Evolutionary conservation across 2,888 invertebrate genomes (phyloP).

Genomic region (Nineta flava): DNA sequence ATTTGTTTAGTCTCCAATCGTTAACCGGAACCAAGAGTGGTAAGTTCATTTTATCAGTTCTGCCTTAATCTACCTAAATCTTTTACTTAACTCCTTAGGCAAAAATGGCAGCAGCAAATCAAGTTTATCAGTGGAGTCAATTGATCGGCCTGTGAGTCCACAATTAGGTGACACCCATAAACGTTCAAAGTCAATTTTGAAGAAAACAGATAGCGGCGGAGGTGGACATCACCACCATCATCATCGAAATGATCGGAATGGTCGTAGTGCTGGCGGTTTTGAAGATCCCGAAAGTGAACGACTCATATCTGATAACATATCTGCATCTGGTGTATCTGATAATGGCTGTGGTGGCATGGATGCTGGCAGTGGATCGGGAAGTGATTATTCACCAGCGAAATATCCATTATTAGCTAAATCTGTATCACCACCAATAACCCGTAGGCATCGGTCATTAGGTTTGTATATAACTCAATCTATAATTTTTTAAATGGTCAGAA

Average conservation of each 20-base stretch:
- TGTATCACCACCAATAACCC: conserved; percentile 15
- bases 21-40: conserved; percentile 30
- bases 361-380: conserved; percentile 21
- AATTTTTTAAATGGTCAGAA: too few species aligned
- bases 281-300: conserved; percentile 62
- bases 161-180: conserved; percentile 43
- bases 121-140: conserved; percentile 51
- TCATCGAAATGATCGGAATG: conserved; percentile 17
- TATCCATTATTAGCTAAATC: conserved; percentile 18
- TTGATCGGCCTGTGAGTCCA: conserved; percentile 43
- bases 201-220: conserved; percentile 50
- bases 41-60: conserved; percentile 13
- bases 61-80: too few species aligned
- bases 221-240: background rate
- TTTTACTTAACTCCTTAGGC: conserved; percentile 19
- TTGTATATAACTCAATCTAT: too few species aligned
- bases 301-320: conserved; percentile 48
- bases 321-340: conserved; percentile 37
- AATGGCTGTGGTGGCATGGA: conserved; percentile 22
- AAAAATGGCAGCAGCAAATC: conserved; percentile 44
- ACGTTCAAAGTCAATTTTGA: conserved; percentile 59
- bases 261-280: conserved; percentile 24
- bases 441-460: conserved; percentile 10
- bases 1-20: conserved; percentile 48
- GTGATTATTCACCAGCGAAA: conserved; percentile 23